Conservation (phyloP, 2,797 vertebrate species). For the Girardinus metallicus region DNA sequence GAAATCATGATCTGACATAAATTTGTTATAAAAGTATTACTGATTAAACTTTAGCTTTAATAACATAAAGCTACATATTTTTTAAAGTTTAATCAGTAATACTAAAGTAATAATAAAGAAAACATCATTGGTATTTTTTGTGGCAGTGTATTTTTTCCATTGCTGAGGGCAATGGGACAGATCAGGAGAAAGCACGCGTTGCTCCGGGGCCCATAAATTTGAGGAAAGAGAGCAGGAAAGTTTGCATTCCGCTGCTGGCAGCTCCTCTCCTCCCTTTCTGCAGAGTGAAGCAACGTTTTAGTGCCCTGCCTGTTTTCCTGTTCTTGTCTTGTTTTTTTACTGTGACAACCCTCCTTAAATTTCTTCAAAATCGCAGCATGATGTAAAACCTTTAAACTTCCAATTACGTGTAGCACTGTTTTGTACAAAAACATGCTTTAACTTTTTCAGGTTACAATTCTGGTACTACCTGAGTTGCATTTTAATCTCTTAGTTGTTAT, state of each 20-base stretch:
- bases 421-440: constrained; percentile 12
- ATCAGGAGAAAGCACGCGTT: constrained; percentile 57
- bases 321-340: constrained; percentile 1
- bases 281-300: constrained; percentile 2
- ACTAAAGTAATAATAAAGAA: too few species aligned
- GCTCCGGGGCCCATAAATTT: constrained; percentile 56
- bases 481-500: background rate
- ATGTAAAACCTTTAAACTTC: constrained; percentile 12
- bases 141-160: constrained; percentile 34
- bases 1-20: too few species aligned
- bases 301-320: constrained; percentile 13
- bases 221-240: constrained; percentile 46
- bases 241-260: constrained; percentile 64
- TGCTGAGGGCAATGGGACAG: constrained; percentile 16
- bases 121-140: constrained; percentile 12
- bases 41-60: too few species aligned
- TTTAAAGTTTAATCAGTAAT: too few species aligned
- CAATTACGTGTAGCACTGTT: constrained; percentile 32
- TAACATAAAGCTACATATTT: too few species aligned
- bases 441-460: background rate
- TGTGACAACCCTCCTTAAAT: constrained; percentile 4
- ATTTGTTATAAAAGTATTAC: too few species aligned
- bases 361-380: constrained; percentile 32
- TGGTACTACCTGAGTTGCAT: background rate
- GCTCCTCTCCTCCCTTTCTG: constrained; percentile 1